Percentiles rank a stretch among this genome's conserved stretches.
These are phyloP conservation scores for Neodiprion lecontei DNA, from an alignment of 1,140 invertebrate species.

Conservation along the genomic window DNA sequence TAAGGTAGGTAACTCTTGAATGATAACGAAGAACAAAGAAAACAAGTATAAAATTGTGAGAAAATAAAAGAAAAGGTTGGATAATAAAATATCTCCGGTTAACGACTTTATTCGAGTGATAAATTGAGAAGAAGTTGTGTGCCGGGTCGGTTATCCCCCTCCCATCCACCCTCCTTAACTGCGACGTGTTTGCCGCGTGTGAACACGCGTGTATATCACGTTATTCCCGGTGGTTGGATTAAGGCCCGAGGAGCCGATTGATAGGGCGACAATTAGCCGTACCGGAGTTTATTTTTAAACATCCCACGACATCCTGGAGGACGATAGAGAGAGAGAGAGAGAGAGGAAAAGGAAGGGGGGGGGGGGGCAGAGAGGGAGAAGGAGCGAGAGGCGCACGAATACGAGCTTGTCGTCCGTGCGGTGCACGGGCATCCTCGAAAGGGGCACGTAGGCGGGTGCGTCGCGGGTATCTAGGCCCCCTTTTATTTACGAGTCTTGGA, in stretches of 20 bases:
- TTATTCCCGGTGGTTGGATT: constrained; percentile 33
- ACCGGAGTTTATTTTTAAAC: constrained; percentile 13
- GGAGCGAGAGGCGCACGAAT: constrained; percentile 10
- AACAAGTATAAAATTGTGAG: too few species aligned
- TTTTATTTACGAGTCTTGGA: background rate
- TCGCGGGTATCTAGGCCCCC: background rate
- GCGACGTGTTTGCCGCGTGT: constrained; percentile 11
- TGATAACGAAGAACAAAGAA: too few species aligned
- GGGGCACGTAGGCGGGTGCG: background rate
- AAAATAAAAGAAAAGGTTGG: too few species aligned
- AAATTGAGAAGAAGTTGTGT: constrained; percentile 22
- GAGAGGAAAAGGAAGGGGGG: constrained; percentile 10
- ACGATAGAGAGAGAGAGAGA: background rate
- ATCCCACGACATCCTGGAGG: background rate
- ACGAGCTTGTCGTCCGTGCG: background rate
- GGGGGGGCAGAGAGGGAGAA: constrained; percentile 12
- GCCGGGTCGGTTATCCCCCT: constrained; percentile 36
- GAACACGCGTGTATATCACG: constrained; percentile 29
- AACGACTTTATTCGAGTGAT: too few species aligned
- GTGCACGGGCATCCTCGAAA: background rate
- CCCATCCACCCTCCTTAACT: constrained; percentile 9
- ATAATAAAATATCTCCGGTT: too few species aligned
- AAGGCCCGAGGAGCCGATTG: too few species aligned
- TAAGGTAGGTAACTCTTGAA: too few species aligned
- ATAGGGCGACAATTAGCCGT: background rate